Evolutionary conservation across 1,140 invertebrate genomes (phyloP), one percentile per base, ranked within the genome.

Genomic region (Drosophila bocki): DNA sequence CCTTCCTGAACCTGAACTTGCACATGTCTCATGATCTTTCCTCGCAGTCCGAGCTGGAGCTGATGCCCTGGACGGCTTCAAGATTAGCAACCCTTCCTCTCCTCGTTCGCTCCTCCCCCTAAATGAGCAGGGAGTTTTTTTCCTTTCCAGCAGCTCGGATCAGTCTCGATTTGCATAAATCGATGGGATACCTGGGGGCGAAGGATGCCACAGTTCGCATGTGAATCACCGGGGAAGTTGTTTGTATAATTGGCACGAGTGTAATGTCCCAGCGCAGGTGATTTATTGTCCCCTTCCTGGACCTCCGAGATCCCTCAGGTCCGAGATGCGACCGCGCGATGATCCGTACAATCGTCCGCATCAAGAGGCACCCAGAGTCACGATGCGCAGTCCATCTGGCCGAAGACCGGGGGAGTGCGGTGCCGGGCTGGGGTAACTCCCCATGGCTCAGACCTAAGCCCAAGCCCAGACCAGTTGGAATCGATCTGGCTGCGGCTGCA

Each of bases 1-100:
- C 59, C 63, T 86, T 86, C 75, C 83, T 88, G 77, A 83, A 78
- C 80, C 84, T 84, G 84, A 87, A 87, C 85, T 84, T 88, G 80
- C 71, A 69, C 79, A 70, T 51, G 63, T 42, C 51, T 29, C 69
- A 70, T 71, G 65, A 70, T 71, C 67, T 41, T 8, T 37, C 53
- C 50, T 47, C 35, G 17, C 15, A 17, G 26, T 44, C n/a, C 9
- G 6, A 15, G 22, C 33, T 47, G 42, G 19, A 57, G 69, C 53
- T 72, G 70, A 71, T 72, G 67, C 67, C 67, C 61, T 71, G 76
- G 37, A 48, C 35, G 26, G 26, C 50, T 74, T 87, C 83, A 87
- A 87, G 84, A 85, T 86, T 57, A 87, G 63, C 77, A 60, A 74
- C 80, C 82, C 82, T 78, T 81, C 68, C 44, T 45, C 48, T n/a